Evolutionary conservation across 1,140 invertebrate genomes (phyloP).

Genomic region (Nautilus pompilius): DNA sequence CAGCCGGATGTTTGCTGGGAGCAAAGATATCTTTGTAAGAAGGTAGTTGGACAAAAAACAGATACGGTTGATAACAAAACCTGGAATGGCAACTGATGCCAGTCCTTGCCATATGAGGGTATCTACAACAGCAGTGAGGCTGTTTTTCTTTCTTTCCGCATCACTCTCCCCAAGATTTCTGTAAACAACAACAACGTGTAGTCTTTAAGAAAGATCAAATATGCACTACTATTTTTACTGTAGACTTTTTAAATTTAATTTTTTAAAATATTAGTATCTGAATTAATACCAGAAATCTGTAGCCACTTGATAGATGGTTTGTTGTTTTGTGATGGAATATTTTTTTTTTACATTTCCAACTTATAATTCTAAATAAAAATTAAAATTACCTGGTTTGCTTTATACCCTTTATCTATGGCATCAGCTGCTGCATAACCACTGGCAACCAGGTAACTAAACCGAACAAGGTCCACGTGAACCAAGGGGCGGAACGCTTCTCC

Average conservation of each 20-base stretch:
- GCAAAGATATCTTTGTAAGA: constrained; percentile 57
- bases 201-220: too few relatives aligned
- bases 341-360: too few relatives aligned
- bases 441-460: constrained; percentile 76
- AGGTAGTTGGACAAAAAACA: constrained; percentile 65
- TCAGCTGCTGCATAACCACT: constrained; percentile 85
- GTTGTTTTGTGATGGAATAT: too few relatives aligned
- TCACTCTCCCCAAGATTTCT: constrained; percentile 32
- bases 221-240: too few relatives aligned
- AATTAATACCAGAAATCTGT: too few relatives aligned
- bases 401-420: constrained; percentile 77
- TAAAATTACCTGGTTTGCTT: too few relatives aligned
- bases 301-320: too few relatives aligned
- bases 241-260: too few relatives aligned
- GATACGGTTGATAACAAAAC: constrained; percentile 86
- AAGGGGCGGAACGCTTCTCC: constrained; percentile 86
- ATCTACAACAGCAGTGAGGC: constrained; percentile 67
- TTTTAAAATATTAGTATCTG: too few relatives aligned
- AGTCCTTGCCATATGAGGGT: constrained; percentile 89
- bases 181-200: constrained; percentile 12
- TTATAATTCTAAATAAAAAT: too few relatives aligned
- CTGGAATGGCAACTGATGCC: constrained; percentile 88
- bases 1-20: constrained; percentile 61
- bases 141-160: constrained; percentile 24
- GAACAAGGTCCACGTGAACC: constrained; percentile 71